These are phyloP conservation scores for Hycleus cichorii DNA, from an alignment of 1,140 invertebrate genomes.

Conservation along the genomic window DNA sequence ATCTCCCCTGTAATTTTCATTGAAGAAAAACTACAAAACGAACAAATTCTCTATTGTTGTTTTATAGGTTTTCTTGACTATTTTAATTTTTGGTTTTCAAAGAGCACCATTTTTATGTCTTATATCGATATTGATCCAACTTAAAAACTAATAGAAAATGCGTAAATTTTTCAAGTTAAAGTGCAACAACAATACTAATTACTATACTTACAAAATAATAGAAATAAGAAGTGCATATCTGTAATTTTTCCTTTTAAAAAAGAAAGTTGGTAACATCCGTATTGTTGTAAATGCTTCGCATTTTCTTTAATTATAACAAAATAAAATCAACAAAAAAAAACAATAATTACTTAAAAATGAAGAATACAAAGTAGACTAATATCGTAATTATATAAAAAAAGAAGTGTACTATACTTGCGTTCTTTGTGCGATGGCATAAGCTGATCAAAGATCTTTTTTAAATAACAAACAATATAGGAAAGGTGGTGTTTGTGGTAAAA, in stretches of 20 bases:
- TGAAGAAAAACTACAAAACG: background rate
- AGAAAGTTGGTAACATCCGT: slow-evolving; percentile 16
- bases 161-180: background rate
- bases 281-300: slow-evolving; percentile 15
- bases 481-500: background rate
- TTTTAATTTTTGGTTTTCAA: no score
- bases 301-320: slow-evolving; percentile 23
- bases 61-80: no score
- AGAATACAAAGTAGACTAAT: no score
- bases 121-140: background rate
- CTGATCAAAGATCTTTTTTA: slow-evolving; percentile 15
- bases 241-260: slow-evolving; percentile 1
- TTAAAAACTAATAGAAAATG: slow-evolving; percentile 17
- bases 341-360: no score
- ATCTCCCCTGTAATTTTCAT: no score
- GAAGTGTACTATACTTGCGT: slow-evolving; percentile 25
- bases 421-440: slow-evolving; percentile 25
- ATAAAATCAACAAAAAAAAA: slow-evolving; percentile 29
- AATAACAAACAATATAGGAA: slow-evolving; percentile 1
- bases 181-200: slow-evolving; percentile 12
- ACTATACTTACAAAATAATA: background rate
- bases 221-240: slow-evolving; percentile 11
- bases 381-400: background rate
- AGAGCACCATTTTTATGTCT: no score
- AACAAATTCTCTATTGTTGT: no score